phyloP scores from a whole-genome alignment of 2,797 vertebrate species.

The Clarias fuscus region DNA sequence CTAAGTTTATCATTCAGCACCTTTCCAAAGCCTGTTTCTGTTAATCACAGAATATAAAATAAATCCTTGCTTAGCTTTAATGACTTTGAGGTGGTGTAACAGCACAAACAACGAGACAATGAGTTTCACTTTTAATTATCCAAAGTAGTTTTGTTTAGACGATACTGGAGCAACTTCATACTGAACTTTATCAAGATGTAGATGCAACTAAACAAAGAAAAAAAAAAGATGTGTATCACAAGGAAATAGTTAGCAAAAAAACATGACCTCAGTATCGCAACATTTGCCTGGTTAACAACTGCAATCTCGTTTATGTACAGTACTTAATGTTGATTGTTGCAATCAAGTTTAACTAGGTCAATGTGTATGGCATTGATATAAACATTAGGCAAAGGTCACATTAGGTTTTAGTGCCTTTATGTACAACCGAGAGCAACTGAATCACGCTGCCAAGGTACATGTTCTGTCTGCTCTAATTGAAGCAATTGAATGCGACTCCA shows the following conservation, averaged over 20 bases:
- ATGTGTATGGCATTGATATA: constrained; percentile 57
- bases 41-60: neutral
- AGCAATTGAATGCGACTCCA: constrained; percentile 72
- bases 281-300: constrained; percentile 22
- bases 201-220: neutral
- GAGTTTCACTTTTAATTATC: neutral
- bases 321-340: constrained; percentile 58
- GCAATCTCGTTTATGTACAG: constrained; percentile 31
- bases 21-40: no score
- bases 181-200: neutral
- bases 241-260: neutral
- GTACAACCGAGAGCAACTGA: constrained; percentile 14
- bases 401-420: constrained; percentile 56
- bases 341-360: constrained; percentile 63
- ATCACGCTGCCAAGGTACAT: constrained; percentile 45
- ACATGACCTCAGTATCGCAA: constrained; percentile 25
- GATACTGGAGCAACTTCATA: neutral
- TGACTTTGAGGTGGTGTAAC: neutral
- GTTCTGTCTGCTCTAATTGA: constrained; percentile 67
- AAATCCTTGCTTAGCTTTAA: neutral
- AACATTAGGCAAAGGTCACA: constrained; percentile 57
- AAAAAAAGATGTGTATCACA: neutral
- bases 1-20: no score
- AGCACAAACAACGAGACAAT: neutral
- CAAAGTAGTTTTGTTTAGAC: neutral